Evolutionary conservation across 2,797 vertebrate species (phyloP).

Genomic region (Rhinella marina): DNA sequence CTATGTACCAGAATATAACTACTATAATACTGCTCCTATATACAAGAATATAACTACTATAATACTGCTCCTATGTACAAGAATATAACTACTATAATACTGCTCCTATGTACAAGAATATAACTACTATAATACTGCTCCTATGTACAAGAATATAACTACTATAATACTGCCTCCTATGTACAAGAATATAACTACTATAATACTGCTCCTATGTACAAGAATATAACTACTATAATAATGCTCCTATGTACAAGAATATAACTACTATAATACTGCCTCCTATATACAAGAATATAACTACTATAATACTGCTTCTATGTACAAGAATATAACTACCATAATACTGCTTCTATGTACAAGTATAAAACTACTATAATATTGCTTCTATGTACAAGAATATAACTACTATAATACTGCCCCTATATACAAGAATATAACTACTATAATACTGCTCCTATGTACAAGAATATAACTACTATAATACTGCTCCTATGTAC

Average conservation of each 20-base stretch:
- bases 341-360: no score
- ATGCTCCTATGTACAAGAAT: background rate
- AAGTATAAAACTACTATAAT: no score
- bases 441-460: background rate
- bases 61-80: background rate
- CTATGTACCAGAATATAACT: constrained; percentile 1
- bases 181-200: no score
- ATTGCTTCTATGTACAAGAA: no score
- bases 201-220: background rate
- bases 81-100: no score
- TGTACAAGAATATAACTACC: no score
- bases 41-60: constrained; percentile 3
- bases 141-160: constrained; percentile 1
- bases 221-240: background rate
- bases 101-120: constrained; percentile 3
- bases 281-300: background rate
- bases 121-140: background rate
- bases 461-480: no score
- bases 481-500: background rate
- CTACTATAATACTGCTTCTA: constrained; percentile 1
- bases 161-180: constrained; percentile 3
- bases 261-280: background rate
- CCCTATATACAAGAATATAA: background rate
- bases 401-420: background rate
- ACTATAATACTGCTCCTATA: background rate